Evolutionary conservation across 1,140 invertebrate species (phyloP), one percentile per base, ranked within the genome.

Genomic region (Diachasmimorpha longicaudata): DNA sequence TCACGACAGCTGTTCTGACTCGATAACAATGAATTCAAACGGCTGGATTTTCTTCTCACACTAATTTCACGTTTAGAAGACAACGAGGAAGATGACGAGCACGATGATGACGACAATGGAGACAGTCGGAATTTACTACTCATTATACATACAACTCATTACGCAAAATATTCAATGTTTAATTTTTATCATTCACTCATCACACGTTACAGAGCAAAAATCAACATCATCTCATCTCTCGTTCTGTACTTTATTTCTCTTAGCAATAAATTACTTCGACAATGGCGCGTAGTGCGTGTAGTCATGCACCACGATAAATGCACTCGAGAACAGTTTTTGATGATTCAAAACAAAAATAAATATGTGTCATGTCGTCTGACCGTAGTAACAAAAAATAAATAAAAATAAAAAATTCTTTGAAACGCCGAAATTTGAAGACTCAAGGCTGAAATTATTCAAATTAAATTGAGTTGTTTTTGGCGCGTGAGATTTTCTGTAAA

Each of bases 41-140:
- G 81, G 23, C 77, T 72, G n/a, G 77, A 19, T 72, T 77, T 79
- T 72, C 81, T 81, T 37, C 80, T 80, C 42, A 79, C 80, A 14
- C 10, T 63, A 25, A 63, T 78, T 75, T 79, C 66, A 77, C 78
- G 76, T 72, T 81, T 74, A 31, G 8, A 70, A 16, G 70, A 46
- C n/a, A 44, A 25, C 48, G 68, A 46, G 8, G 68, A 44, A 23
- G 36, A 44, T 11, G 36, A 25, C 8, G 68, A 70, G n/a, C 36
- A 70, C 13, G 68, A 70, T 23, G 68, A 48, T 23, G 67, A 48
- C 42, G 76, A 73, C 23, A 71, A 70, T 46, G 69, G 67, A 37
- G 77, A 63, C 21, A 63, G 58, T 9, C 58, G 1, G 23, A 63
- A 44, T 74, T 75, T 78, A 75, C 55, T 78, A 70, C 72, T 78